A percentile compares a stretch with the other conserved stretches of the same genome.
Evolutionary conservation across 2,113 vertebrate genomes (phyloP).

Genomic region (Cichladusa arquata): DNA sequence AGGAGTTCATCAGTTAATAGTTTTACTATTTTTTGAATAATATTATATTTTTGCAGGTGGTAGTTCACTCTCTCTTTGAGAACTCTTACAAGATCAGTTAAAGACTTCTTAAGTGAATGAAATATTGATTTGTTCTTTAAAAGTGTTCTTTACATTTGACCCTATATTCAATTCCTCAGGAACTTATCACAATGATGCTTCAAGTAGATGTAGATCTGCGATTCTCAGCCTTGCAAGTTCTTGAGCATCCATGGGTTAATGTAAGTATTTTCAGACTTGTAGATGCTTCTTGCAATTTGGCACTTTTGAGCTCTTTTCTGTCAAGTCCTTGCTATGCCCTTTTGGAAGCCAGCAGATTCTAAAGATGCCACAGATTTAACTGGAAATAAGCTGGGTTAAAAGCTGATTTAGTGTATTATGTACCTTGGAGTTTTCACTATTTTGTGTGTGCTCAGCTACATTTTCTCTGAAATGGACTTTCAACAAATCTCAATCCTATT

Average conservation of each 20-base stretch:
- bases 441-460: background rate
- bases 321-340: background rate
- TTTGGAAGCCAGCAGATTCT: constrained; percentile 6
- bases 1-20: background rate
- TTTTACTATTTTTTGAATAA: background rate
- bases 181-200: constrained; percentile 93
- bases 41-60: background rate
- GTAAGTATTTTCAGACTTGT: constrained; percentile 78
- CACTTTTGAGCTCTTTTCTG: background rate
- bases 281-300: background rate
- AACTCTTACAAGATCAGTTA: background rate
- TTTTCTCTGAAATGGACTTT: background rate
- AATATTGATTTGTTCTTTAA: background rate
- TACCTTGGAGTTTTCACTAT: background rate
- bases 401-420: background rate
- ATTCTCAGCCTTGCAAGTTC: constrained; percentile 89
- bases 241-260: constrained; percentile 95
- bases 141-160: background rate
- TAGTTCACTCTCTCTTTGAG: background rate
- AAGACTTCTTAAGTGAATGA: background rate
- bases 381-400: background rate
- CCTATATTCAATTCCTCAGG: constrained; percentile 71
- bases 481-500: background rate
- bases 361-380: background rate
- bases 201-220: constrained; percentile 89